Base-by-base conservation (phyloP, 2,113 vertebrate genomes). In the Hyperopisus bebe region DNA sequence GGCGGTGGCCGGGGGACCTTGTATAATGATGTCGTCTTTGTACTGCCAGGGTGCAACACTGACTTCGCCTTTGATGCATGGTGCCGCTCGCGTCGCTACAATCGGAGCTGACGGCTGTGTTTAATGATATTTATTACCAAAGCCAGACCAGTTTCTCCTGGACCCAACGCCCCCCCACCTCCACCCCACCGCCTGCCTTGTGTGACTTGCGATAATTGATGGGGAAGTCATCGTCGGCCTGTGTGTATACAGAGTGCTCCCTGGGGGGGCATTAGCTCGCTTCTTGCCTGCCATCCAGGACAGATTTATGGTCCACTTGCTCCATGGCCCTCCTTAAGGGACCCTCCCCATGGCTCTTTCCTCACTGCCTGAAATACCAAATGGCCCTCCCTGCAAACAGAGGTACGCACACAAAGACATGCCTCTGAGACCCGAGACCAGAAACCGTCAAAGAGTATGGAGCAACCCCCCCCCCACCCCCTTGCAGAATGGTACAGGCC, bases 1-100 rank as follows among this genome's bases (percentile, higher is more conserved):
- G 94, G 92, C 85, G 91, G 93, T 92, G 92, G 90, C 92, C 91
- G 94, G 93, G 92, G 92, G 94, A 92, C 47, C 92, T 91, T 92
- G 92, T 93, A 94, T 95, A 93, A 93, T 94, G 93, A 92, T 93
- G 92, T 94, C 94, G 88, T 66, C 62, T 92, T 87, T 87, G 94
- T 90, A 90, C 93, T 48, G 93, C 91, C 92, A 46, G 55, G 92
- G 90, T 91, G 91, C 93, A 92, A 90, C 88, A 90, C 89, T 91
- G 90, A 66, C 90, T 13, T 89, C 89, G 90, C 48, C 89, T 92
- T 88, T 90, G 88, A 19, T 0, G 4, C 83, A 84, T 86, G 89
- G 92, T 80, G 84, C 70, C 82, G 88, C 92, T 82, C 0, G 0
- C 88, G 89, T 0, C 1, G 53, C 90, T 90, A 77, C 90, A 90